Evolutionary conservation across 53 echinoderm and acorn worm species (phyloP).

Genomic region (Zoroaster sp.): DNA sequence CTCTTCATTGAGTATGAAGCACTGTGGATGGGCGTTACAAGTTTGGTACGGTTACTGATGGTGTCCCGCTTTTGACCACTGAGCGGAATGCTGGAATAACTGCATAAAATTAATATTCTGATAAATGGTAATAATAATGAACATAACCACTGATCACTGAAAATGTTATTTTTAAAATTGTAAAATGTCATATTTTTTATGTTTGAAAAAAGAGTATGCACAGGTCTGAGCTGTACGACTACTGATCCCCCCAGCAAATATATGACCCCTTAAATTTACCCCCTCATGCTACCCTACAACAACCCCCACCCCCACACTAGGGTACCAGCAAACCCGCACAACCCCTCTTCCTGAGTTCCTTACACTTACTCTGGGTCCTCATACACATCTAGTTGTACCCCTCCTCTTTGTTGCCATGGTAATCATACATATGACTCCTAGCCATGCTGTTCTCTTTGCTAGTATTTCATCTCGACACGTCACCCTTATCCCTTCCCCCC

Average conservation of each 20-base stretch:
- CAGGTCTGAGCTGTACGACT: too few species aligned
- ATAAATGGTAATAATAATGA: not conserved
- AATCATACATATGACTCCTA: slow-evolving; percentile 93
- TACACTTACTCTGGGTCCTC: slow-evolving; percentile 55
- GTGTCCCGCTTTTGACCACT: slow-evolving; percentile 57
- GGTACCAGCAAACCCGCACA: too few species aligned
- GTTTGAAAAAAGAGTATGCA: too few species aligned
- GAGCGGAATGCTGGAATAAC: slow-evolving; percentile 71
- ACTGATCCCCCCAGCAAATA: too few species aligned
- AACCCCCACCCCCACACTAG: too few species aligned
- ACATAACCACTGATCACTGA: too few species aligned
- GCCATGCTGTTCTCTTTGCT: slow-evolving; percentile 81
- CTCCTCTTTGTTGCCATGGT: slow-evolving; percentile 85
- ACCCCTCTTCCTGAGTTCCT: too few species aligned
- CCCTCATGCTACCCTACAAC: too few species aligned
- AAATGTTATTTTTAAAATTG: too few species aligned
- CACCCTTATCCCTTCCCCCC: not conserved
- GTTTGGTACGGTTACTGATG: slow-evolving; percentile 74
- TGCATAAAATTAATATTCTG: not conserved
- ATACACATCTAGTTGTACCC: slow-evolving; percentile 62
- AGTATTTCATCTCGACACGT: not conserved
- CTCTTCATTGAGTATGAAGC: slow-evolving; percentile 20
- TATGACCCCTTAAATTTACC: too few species aligned
- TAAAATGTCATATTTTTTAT: too few species aligned
- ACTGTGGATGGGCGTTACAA: slow-evolving; percentile 66